A percentile compares a stretch with the other conserved stretches of the same genome.
Conservation (phyloP, 2,888 invertebrate genomes). For the Zootermopsis nevadensis region DNA sequence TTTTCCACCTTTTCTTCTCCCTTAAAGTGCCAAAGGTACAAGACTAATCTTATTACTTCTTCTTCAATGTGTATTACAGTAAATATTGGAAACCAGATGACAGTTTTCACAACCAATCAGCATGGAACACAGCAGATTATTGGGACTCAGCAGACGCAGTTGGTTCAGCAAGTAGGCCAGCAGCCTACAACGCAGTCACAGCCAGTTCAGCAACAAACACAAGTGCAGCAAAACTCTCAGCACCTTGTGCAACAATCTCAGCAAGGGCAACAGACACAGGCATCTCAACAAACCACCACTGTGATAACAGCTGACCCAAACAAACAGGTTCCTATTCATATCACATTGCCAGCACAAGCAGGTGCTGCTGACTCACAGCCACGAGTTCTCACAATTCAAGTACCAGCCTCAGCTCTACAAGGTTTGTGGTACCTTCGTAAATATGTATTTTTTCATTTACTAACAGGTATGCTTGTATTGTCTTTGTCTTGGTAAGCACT, state of each 20-base stretch:
- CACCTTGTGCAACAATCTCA: slow-evolving; percentile 63
- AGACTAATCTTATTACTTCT: not conserved
- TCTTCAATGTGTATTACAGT: not conserved
- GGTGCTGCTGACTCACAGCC: slow-evolving; percentile 72
- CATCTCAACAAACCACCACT: slow-evolving; percentile 40
- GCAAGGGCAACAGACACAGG: slow-evolving; percentile 60
- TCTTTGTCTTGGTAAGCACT: not conserved
- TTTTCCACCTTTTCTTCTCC: too few species aligned
- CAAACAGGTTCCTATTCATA: slow-evolving; percentile 67
- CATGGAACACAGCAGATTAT: slow-evolving; percentile 14
- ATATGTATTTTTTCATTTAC: too few species aligned
- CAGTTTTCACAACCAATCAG: not conserved
- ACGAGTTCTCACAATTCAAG: slow-evolving; percentile 88
- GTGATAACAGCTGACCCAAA: slow-evolving; percentile 54
- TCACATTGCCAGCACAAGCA: slow-evolving; percentile 85
- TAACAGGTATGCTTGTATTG: too few species aligned
- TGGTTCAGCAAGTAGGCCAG: slow-evolving; percentile 54
- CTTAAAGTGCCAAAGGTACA: too few species aligned
- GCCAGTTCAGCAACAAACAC: slow-evolving; percentile 54
- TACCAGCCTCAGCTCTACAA: slow-evolving; percentile 86
- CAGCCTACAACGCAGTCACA: slow-evolving; percentile 57
- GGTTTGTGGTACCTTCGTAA: slow-evolving; percentile 62
- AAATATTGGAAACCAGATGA: not conserved
- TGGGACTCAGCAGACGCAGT: not conserved
- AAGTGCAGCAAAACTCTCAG: slow-evolving; percentile 55